phyloP scores from a whole-genome alignment of 2,113 vertebrate species.

The Sylvietta virens region DNA sequence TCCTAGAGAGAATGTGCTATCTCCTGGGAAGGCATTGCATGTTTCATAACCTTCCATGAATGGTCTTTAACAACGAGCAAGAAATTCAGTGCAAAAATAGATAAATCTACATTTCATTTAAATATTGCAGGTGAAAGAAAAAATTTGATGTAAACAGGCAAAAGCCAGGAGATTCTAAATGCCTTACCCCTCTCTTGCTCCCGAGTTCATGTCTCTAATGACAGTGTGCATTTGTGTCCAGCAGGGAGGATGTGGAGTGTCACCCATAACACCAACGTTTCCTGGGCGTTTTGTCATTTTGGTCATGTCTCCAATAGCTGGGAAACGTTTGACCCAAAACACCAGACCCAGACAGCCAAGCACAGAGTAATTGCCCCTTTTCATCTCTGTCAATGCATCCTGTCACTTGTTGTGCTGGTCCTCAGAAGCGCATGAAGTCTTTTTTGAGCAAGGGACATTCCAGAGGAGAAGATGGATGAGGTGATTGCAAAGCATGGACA shows the following conservation, averaged over 20 bases:
- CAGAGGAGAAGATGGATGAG: background rate
- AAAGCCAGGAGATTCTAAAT: background rate
- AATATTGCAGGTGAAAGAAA: background rate
- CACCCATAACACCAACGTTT: fast-evolving
- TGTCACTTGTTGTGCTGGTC: background rate
- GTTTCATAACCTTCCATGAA: background rate
- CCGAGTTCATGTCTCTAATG: background rate
- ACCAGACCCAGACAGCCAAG: background rate
- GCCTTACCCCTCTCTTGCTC: background rate
- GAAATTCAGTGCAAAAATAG: background rate
- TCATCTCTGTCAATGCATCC: background rate
- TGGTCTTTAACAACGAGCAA: background rate
- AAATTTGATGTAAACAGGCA: slow-evolving; percentile 12
- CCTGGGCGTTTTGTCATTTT: background rate
- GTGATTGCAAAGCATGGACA: background rate
- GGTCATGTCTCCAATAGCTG: background rate
- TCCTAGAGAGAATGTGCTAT: slow-evolving; percentile 22
- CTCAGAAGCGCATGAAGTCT: background rate
- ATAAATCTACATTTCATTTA: background rate
- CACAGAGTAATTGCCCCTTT: background rate
- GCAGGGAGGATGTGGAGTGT: background rate
- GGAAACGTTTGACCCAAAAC: background rate
- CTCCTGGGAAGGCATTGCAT: background rate
- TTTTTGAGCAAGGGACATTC: background rate
- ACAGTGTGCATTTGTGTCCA: background rate